Evolutionary conservation across 2,113 vertebrate species (phyloP).

Genomic region (Theristicus caerulescens): DNA sequence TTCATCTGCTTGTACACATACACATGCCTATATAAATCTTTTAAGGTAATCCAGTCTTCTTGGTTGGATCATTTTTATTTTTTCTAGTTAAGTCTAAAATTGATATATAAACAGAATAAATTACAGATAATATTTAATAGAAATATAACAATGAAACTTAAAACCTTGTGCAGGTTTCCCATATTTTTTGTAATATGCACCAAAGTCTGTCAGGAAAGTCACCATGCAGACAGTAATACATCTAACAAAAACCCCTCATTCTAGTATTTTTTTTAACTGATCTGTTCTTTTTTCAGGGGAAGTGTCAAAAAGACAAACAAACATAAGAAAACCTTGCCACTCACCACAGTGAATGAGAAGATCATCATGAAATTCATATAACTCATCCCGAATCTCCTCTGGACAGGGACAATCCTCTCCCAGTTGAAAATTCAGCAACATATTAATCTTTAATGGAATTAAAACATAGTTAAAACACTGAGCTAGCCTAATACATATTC

Average conservation of each 20-base stretch:
- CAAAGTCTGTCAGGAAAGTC: background rate
- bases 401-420: constrained; percentile 97
- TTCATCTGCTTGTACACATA: background rate
- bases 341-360: constrained; percentile 94
- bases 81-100: background rate
- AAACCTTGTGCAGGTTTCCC: background rate
- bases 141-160: background rate
- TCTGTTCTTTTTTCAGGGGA: background rate
- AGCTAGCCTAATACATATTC: background rate
- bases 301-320: background rate
- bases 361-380: constrained; percentile 94
- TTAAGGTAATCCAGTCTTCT: background rate
- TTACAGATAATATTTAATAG: background rate
- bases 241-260: background rate
- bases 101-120: background rate
- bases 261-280: background rate
- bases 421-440: constrained; percentile 93
- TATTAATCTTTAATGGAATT: constrained; percentile 87
- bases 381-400: constrained; percentile 89
- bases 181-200: background rate
- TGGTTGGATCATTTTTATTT: background rate
- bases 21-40: background rate
- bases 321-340: background rate
- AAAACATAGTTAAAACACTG: background rate
- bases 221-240: background rate